Evolutionary conservation across 2,888 invertebrate genomes (phyloP).

Genomic region (Gnatocerus cornutus): DNA sequence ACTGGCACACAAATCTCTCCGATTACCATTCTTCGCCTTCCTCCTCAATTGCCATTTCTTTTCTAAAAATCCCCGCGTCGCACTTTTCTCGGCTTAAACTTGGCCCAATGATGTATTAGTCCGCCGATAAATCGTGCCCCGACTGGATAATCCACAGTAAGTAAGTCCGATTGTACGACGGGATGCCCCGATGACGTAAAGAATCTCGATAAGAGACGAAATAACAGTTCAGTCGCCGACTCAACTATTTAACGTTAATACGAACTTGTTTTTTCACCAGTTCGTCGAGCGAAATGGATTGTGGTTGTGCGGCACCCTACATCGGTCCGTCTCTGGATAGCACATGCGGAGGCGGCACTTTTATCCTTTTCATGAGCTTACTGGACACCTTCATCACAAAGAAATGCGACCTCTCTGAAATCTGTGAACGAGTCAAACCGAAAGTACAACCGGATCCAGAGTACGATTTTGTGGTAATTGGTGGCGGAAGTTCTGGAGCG

Average conservation of each 20-base stretch:
- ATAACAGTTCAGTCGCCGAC: conserved; percentile 44
- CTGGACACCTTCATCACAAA: conserved; percentile 77
- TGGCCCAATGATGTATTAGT: conserved; percentile 36
- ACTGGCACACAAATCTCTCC: background rate
- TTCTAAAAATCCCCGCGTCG: conserved; percentile 11
- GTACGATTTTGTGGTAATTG: conserved; percentile 80
- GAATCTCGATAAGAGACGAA: conserved; percentile 41
- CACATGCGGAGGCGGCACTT: conserved; percentile 76
- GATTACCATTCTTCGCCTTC: conserved; percentile 3
- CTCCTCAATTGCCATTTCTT: conserved; percentile 2
- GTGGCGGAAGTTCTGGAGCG: conserved; percentile 80
- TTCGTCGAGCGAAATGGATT: conserved; percentile 67
- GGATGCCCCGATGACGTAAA: conserved; percentile 44
- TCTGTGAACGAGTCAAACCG: conserved; percentile 75
- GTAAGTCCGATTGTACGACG: conserved; percentile 38
- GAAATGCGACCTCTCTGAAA: conserved; percentile 74
- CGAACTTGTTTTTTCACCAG: conserved; percentile 48
- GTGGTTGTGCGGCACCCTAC: conserved; percentile 74
- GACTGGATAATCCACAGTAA: conserved; percentile 42
- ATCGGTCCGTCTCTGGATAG: conserved; percentile 76
- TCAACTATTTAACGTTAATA: conserved; percentile 41
- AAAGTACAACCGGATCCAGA: conserved; percentile 70
- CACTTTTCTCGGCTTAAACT: conserved; percentile 27
- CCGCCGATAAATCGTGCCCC: conserved; percentile 40
- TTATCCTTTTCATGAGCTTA: conserved; percentile 78